Evolutionary conservation across 2,888 invertebrate genomes (phyloP).

Genomic region (Orthosia gothica): DNA sequence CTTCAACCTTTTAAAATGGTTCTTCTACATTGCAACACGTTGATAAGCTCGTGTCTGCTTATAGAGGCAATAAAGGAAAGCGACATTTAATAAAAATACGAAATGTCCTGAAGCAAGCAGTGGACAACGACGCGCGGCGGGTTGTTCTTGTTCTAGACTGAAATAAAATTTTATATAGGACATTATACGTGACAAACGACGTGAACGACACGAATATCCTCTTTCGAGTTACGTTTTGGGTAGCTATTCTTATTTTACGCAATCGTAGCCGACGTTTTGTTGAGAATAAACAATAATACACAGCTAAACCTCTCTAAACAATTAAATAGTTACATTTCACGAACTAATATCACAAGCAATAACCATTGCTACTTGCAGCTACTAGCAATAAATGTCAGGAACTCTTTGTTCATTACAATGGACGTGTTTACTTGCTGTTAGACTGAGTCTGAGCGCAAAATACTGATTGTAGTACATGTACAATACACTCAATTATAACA

Average conservation of each 20-base stretch:
- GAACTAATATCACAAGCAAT: constrained; percentile 64
- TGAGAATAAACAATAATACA: constrained; percentile 54
- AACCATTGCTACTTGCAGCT: constrained; percentile 60
- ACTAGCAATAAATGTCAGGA: constrained; percentile 70
- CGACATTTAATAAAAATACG: constrained; percentile 77
- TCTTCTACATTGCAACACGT: constrained; percentile 34
- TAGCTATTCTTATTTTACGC: constrained; percentile 69
- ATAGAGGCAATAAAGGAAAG: constrained; percentile 71
- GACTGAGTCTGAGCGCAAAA: constrained; percentile 64
- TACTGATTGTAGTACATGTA: constrained; percentile 66
- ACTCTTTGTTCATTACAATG: constrained; percentile 70
- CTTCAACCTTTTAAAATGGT: constrained; percentile 4
- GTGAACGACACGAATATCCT: constrained; percentile 82
- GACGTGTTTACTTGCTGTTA: constrained; percentile 70
- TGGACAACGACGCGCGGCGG: constrained; percentile 79
- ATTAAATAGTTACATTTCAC: constrained; percentile 62
- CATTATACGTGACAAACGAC: constrained; percentile 87
- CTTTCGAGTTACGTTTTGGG: constrained; percentile 76
- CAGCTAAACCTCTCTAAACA: constrained; percentile 44
- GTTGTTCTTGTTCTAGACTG: constrained; percentile 80
- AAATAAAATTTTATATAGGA: constrained; percentile 86
- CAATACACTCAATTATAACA: constrained; percentile 67
- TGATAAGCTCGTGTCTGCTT: constrained; percentile 71
- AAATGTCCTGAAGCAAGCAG: constrained; percentile 73
- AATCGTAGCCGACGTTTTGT: constrained; percentile 57